These are phyloP conservation scores for Podilymbus podiceps DNA, from an alignment of 2,113 vertebrate genomes.

Conservation along the genomic window DNA sequence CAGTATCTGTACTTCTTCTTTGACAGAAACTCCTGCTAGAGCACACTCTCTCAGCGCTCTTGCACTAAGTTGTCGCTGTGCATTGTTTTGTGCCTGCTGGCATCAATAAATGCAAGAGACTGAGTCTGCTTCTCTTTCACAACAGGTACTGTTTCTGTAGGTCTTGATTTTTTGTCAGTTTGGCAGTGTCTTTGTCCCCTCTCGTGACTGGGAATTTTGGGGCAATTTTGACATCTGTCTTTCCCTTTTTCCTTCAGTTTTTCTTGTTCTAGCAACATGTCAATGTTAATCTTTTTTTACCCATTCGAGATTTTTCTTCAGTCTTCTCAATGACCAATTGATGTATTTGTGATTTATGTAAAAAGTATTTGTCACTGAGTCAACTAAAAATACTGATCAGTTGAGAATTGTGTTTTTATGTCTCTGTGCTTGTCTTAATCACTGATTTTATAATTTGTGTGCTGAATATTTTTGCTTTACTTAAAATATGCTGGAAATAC, in stretches of 20 bases:
- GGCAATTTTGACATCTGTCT: not conserved
- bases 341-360: not conserved
- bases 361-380: not conserved
- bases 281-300: not conserved
- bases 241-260: not conserved
- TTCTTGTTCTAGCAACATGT: not conserved
- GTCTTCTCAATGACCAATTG: not conserved
- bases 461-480: not conserved
- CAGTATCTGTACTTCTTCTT: conserved; percentile 57
- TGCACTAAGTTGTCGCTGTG: conserved; percentile 17
- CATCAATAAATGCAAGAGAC: conserved; percentile 46
- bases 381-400: not conserved
- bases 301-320: not conserved
- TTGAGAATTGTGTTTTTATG: not conserved
- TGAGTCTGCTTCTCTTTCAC: conserved; percentile 44
- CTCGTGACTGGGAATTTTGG: not conserved
- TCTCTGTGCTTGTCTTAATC: not conserved
- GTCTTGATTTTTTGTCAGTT: conserved; percentile 13
- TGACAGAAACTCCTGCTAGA: conserved; percentile 57
- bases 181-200: not conserved
- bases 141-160: conserved; percentile 56
- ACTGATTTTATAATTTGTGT: not conserved
- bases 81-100: conserved; percentile 56
- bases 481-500: not conserved
- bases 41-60: conserved; percentile 19